Percentiles rank a stretch among this genome's conserved stretches.
phyloP scores from a whole-genome alignment of 2,797 vertebrate genomes.

The Takifugu rubripes region DNA sequence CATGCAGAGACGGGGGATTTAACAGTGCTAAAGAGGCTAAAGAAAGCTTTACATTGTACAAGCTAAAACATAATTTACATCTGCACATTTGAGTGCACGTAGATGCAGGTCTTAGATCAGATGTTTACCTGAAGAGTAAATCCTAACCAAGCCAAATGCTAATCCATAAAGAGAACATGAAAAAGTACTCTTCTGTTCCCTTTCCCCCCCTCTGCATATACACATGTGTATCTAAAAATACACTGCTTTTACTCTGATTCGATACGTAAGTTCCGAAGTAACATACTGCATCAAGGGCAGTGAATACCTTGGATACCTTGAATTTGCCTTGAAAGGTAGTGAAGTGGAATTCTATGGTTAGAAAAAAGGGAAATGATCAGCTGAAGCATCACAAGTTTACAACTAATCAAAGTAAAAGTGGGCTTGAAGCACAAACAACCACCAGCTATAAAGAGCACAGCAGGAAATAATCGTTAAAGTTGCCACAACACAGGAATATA shows the following conservation, averaged over 20 bases:
- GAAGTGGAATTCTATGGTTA: no score
- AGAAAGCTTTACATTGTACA: background rate
- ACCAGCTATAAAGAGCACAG: slow-evolving; percentile 28
- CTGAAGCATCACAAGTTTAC: background rate
- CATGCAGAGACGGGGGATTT: background rate
- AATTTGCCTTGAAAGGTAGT: no score
- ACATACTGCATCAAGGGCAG: no score
- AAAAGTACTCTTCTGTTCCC: background rate
- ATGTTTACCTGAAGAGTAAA: no score
- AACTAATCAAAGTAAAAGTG: background rate
- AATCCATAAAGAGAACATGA: no score
- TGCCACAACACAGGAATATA: slow-evolving; percentile 41
- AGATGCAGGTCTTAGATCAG: no score
- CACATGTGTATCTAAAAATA: background rate
- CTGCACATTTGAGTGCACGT: no score
- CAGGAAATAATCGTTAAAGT: slow-evolving; percentile 22
- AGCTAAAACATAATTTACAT: no score
- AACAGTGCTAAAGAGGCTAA: background rate
- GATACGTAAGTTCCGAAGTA: no score
- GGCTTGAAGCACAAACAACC: slow-evolving; percentile 8
- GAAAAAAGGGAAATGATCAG: background rate
- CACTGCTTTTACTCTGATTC: no score
- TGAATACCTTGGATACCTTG: no score
- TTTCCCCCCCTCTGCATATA: background rate
- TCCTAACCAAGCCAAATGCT: no score